These are phyloP conservation scores for Lateolabrax maculatus DNA, from an alignment of 2,797 vertebrate genomes.

Conservation along the genomic window DNA sequence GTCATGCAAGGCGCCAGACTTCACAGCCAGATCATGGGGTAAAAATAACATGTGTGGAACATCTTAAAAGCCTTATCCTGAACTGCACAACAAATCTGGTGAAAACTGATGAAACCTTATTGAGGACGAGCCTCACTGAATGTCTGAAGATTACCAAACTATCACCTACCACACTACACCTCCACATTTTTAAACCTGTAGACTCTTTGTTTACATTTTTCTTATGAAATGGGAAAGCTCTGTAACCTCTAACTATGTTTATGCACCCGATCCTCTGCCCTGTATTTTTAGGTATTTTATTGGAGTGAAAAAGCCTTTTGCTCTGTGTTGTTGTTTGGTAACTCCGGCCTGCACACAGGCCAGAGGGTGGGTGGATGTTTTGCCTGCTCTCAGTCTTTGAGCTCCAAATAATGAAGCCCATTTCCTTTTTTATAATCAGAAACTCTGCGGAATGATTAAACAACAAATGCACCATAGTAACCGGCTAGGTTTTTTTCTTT, in stretches of 20 bases:
- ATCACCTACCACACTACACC: neutral
- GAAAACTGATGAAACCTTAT: neutral
- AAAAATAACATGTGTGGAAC: neutral
- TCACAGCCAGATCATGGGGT: neutral
- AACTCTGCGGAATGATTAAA: conserved; percentile 14
- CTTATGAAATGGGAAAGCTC: neutral
- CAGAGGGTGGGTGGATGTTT: conserved; percentile 49
- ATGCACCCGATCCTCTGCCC: neutral
- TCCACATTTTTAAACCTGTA: neutral
- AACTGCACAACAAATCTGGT: neutral
- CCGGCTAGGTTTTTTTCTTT: neutral
- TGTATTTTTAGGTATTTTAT: conserved; percentile 13
- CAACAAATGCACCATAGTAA: conserved; percentile 2
- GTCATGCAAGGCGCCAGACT: neutral
- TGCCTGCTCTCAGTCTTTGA: conserved; percentile 30
- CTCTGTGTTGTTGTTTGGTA: conserved; percentile 23
- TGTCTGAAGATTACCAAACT: neutral
- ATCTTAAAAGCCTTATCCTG: neutral
- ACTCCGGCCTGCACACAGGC: conserved; percentile 4
- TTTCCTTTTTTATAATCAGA: conserved; percentile 45
- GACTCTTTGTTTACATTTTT: neutral
- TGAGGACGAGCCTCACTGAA: neutral
- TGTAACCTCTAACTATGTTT: neutral
- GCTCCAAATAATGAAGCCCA: conserved; percentile 54
- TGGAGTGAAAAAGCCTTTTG: conserved; percentile 22